Evolutionary conservation across 2,888 invertebrate species (phyloP), one percentile per base, ranked within the genome.

Genomic region (Protodeltote pygarga): DNA sequence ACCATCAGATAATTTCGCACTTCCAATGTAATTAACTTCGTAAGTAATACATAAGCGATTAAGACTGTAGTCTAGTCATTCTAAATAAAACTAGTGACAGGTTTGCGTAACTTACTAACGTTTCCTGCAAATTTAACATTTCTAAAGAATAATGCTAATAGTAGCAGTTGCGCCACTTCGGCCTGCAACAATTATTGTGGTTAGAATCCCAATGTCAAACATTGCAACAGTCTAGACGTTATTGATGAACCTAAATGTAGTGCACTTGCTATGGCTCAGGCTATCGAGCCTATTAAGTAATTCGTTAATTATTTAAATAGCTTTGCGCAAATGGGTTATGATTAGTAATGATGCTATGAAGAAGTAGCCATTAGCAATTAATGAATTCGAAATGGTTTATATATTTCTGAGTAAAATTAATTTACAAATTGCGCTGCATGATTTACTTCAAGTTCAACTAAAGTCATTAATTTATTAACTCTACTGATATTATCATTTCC

Each of bases 191-290:
- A 44, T 58, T 44, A 57, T 54, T 75, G 79, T 69, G 77, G 76
- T 75, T 68, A 65, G 65, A 73, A 71, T 64, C 53, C 49, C 58
- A 65, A 60, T 64, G 65, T 40, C 69, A 64, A 62, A 54, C 51
- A 42, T 53, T 57, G 62, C 65, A 52, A 54, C 42, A 23, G n/a
- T n/a, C 40, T 46, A 39, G 34, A 10, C 38, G 51, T 40, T 23
- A 45, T n/a, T 38, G 21, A 28, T 24, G 57, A 24, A 41, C 48
- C 29, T 34, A 9, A 41, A 41, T 41, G 55, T 38, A 15, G 21
- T 35, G 32, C 39, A 33, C 47, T 32, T 37, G 6, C 27, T 39
- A 3, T 20, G 16, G 4, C 27, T 39, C 5, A n/a, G n/a, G n/a
- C n/a, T n/a, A n/a, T n/a, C n/a, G n/a, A n/a, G n/a, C n/a, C n/a